Base-by-base conservation (phyloP, 2,113 vertebrate species). In the Lamprologus ornatipinnis region DNA sequence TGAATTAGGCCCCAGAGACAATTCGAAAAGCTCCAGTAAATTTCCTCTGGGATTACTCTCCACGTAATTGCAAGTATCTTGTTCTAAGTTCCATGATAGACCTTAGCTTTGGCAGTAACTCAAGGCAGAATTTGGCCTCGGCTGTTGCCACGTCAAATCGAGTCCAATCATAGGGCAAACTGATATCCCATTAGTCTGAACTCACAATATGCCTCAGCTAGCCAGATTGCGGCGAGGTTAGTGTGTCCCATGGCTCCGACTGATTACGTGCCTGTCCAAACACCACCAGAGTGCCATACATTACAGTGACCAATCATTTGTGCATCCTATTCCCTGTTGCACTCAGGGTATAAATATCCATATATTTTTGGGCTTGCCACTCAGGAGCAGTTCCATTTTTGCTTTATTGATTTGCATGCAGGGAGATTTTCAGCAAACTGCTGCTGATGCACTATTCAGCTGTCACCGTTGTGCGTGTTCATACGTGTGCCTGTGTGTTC, bases 181-280 rank as follows among this genome's bases (percentile, higher is more conserved):
- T 51, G 89, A 92, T 90, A 88, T 85, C 86, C 75, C 86, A 87
- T 87, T 89, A 40, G 82, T 85, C 91, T 65, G 49, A 84, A 82
- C 89, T 80, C 83, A 15, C 70, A 40, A 35, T 28, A 81, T 26
- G 80, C 63, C 58, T 82, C 87, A 1, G 63, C 89, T 89, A 82
- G 91, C 83, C 85, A 85, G 90, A 90, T 85, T 86, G 86, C 15
- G 26, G 70, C 90, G 73, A 89, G 83, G 89, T 89, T 89, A 82
- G 85, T 89, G 85, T 87, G 91, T 89, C 93, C 92, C 89, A 65
- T 79, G 81, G 87, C 86, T 89, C 90, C 33, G 10, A 93, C 94
- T 94, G 92, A 95, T 94, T 94, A 93, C 87, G 83, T 87, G 91
- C 84, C 89, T 87, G 91, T 94, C 91, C 88, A 88, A 91, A 89